phyloP scores from a whole-genome alignment of 2,888 invertebrate genomes.

The Eupithecia tripunctaria region DNA sequence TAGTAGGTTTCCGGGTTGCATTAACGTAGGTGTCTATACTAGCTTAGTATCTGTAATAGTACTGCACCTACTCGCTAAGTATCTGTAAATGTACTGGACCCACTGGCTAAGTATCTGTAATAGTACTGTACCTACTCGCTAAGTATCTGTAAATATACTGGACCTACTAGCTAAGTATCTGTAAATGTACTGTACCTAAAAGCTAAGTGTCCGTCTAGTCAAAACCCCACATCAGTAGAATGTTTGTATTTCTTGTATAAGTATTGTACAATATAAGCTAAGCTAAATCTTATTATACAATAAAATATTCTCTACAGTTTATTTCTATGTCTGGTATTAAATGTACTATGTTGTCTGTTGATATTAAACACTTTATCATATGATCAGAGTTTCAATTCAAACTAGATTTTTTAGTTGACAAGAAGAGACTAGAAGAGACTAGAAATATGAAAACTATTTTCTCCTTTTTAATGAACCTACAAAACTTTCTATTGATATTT shows the following conservation, averaged over 20 bases:
- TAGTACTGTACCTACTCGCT: too few species aligned
- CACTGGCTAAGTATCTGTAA: too few species aligned
- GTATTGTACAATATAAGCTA: not conserved
- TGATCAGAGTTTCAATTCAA: not conserved
- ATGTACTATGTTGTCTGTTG: constrained; percentile 53
- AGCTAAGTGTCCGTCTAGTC: constrained; percentile 25
- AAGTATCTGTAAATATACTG: too few species aligned
- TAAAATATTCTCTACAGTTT: constrained; percentile 28
- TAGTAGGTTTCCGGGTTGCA: not conserved
- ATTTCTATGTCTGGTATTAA: constrained; percentile 26
- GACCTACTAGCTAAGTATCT: too few species aligned
- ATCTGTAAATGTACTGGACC: too few species aligned
- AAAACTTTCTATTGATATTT: not conserved
- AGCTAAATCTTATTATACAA: constrained; percentile 17
- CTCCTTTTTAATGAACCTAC: not conserved
- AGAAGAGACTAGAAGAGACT: too few species aligned
- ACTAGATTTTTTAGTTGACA: not conserved
- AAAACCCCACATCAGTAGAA: constrained; percentile 12
- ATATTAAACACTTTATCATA: constrained; percentile 46
- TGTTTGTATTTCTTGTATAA: constrained; percentile 11
- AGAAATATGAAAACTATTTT: not conserved
- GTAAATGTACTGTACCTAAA: not conserved
- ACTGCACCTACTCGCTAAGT: too few species aligned
- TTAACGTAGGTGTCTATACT: too few species aligned
- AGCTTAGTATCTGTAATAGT: too few species aligned